A percentile compares a stretch with the other conserved stretches of the same genome.
Evolutionary conservation across 2,888 invertebrate species (phyloP).

Genomic region (Hypsopygia costalis): DNA sequence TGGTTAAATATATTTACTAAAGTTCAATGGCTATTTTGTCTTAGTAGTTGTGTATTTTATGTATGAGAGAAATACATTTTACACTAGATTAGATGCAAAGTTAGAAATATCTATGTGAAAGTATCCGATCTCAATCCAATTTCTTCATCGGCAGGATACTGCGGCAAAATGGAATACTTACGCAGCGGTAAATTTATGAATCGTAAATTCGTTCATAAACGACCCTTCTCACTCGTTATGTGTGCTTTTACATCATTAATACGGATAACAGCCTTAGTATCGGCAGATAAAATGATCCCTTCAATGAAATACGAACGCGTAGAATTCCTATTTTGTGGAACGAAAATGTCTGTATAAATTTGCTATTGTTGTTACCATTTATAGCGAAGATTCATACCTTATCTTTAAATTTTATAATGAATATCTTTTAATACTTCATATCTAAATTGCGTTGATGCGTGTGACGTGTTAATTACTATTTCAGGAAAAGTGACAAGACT

Average conservation of each 20-base stretch:
- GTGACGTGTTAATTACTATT: conserved; percentile 1
- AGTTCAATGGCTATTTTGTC: too few species aligned
- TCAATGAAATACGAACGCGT: conserved; percentile 22
- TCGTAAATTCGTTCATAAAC: conserved; percentile 50
- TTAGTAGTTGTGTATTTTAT: too few species aligned
- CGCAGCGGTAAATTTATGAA: conserved; percentile 45
- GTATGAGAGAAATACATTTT: neutral
- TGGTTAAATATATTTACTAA: neutral
- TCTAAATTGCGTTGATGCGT: neutral
- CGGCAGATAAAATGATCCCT: conserved; percentile 38
- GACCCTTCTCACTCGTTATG: conserved; percentile 42
- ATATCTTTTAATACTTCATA: conserved; percentile 4
- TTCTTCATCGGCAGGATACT: conserved; percentile 28
- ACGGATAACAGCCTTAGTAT: conserved; percentile 44
- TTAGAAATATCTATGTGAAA: neutral
- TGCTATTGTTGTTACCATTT: too few species aligned
- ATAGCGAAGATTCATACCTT: too few species aligned
- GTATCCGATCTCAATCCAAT: conserved; percentile 19
- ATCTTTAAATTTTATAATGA: neutral
- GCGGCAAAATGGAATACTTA: conserved; percentile 30
- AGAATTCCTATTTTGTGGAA: neutral
- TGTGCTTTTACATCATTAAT: conserved; percentile 46
- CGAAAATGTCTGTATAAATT: too few species aligned
- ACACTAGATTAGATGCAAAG: neutral
- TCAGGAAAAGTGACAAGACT: conserved; percentile 4